phyloP scores from a whole-genome alignment of 2,888 invertebrate species.

The Eupithecia insigniata region DNA sequence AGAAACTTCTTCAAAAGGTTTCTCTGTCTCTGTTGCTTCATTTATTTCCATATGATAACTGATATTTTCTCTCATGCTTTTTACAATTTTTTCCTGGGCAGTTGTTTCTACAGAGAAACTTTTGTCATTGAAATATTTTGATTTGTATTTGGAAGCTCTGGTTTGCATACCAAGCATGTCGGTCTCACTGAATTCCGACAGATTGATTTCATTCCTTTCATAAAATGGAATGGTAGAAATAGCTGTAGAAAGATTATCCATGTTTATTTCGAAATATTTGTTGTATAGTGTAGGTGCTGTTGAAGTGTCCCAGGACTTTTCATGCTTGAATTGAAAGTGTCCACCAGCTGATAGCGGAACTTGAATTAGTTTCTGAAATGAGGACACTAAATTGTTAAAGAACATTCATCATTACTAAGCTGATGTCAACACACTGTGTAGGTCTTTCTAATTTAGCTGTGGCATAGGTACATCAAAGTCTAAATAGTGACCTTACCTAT shows the following conservation, averaged over 20 bases:
- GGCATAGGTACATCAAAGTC: not conserved
- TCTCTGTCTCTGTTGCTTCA: slow-evolving; percentile 25
- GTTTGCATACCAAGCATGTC: slow-evolving; percentile 73
- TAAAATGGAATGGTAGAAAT: slow-evolving; percentile 74
- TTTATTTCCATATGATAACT: slow-evolving; percentile 29
- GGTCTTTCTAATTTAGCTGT: not conserved
- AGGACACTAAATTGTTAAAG: slow-evolving; percentile 18
- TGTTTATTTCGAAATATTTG: slow-evolving; percentile 77
- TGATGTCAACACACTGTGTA: not conserved
- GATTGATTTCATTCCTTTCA: slow-evolving; percentile 70
- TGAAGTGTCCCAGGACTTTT: slow-evolving; percentile 75
- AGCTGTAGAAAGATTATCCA: slow-evolving; percentile 67
- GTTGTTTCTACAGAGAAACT: slow-evolving; percentile 65
- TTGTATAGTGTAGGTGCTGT: slow-evolving; percentile 71
- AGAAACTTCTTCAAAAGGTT: slow-evolving; percentile 26
- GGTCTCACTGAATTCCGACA: slow-evolving; percentile 62
- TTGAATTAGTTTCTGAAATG: slow-evolving; percentile 73
- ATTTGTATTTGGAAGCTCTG: slow-evolving; percentile 70
- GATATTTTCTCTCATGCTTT: slow-evolving; percentile 49
- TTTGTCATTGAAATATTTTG: slow-evolving; percentile 73
- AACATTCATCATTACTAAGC: not conserved
- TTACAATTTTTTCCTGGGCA: slow-evolving; percentile 61
- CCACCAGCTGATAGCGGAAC: slow-evolving; percentile 73
- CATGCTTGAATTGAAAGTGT: slow-evolving; percentile 82
- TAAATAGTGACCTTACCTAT: no score